These are phyloP conservation scores for Melanocharis versteri DNA, from an alignment of 2,113 vertebrate species.

Conservation along the genomic window DNA sequence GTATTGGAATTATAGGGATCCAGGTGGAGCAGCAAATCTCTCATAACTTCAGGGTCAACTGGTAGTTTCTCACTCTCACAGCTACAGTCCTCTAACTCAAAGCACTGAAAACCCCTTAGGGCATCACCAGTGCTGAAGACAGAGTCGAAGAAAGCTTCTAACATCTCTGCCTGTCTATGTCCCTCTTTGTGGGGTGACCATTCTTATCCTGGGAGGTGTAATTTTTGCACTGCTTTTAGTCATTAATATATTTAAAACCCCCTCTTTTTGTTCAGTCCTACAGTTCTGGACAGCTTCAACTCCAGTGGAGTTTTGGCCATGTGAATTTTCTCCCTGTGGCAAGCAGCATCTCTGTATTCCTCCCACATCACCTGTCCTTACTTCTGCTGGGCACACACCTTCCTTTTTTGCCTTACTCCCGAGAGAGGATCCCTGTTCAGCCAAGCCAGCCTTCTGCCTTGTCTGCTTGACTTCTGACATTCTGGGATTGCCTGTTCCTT, in stretches of 20 bases:
- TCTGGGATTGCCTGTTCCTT: background rate
- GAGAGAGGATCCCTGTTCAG: background rate
- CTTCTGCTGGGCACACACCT: background rate
- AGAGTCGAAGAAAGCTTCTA: fast-evolving
- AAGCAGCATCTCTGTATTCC: background rate
- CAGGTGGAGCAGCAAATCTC: background rate
- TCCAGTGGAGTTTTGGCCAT: background rate
- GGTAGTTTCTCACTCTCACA: background rate
- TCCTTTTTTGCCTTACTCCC: background rate
- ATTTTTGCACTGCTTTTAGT: background rate
- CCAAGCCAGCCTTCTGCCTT: background rate
- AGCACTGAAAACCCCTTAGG: background rate
- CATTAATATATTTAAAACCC: background rate
- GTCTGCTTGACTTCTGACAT: background rate
- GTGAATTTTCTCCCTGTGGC: background rate
- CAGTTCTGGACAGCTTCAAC: background rate
- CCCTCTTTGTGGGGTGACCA: background rate
- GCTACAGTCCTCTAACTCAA: background rate
- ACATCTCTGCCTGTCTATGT: fast-evolving
- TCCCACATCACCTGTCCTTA: background rate
- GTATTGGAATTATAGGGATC: background rate
- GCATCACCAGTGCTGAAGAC: background rate
- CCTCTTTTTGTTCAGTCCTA: fast-evolving
- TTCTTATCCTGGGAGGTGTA: background rate
- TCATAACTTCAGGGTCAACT: fast-evolving